Evolutionary conservation across 2,888 invertebrate species (phyloP), one percentile per base, ranked within the genome.

Genomic region (Ceriagrion tenellum): DNA sequence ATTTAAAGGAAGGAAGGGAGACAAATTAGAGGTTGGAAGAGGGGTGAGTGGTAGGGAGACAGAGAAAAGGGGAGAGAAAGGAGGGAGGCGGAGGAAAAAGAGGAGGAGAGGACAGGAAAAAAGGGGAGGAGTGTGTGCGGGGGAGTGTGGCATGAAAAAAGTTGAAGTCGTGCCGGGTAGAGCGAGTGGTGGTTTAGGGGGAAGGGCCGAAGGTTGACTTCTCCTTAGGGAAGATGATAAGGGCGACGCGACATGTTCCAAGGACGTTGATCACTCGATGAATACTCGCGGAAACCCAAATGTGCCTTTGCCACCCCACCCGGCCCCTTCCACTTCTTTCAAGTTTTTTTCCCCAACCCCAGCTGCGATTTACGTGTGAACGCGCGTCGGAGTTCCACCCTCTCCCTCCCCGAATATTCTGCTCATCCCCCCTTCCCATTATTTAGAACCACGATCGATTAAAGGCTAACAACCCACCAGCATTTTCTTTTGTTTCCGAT

Each of bases 11-110:
- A 35, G 69, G 69, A 93, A 63, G 69, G 93, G 69, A 93, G 93
- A 93, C 93, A 93, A 93, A 93, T 93, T 93, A 93, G 93, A 93
- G 93, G 69, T 63, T 93, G 93, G 47, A 47, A 26, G 56, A 63
- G 59, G 18, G 63, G 35, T 30, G 35, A 23, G 3, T 20, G 35
- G 35, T 23, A 16, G 13, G 6, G 26, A 4, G 16, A 40, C 13
- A 35, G 16, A 26, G 18, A 35, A 16, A 40, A 23, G 40, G 6
- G 47, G 35, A 90, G 56, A 20, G 90, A 20, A 63, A 26, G 23
- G 30, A 55, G 35, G n/a, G 59, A 63, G 56, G 35, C 12, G 1
- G 18, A 12, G 0, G 59, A 35, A 16, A 56, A n/a, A 56, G 90
- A 59, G 40, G 59, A 59, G 40, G 40, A 35, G 35, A 40, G 91